Conservation (phyloP, 2,113 vertebrate genomes). For the Ceyx margarethae region DNA sequence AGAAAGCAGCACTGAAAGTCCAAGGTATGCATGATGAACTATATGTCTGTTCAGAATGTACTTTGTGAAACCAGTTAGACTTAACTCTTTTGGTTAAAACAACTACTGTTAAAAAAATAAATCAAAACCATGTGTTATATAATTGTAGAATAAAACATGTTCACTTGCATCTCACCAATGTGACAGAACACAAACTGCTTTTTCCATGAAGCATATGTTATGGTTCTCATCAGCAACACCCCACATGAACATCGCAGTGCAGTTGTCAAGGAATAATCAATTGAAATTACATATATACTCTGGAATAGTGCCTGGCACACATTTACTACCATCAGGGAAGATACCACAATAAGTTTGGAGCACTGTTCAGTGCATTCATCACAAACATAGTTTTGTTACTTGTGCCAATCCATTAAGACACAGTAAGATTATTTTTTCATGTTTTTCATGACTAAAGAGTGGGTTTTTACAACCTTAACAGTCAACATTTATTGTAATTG, state of each 20-base stretch:
- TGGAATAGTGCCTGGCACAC: not conserved
- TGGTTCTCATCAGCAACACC: not conserved
- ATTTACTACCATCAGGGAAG: not conserved
- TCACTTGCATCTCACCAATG: not conserved
- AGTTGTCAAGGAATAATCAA: slow-evolving; percentile 32
- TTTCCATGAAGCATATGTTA: slow-evolving; percentile 25
- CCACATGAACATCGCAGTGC: not conserved
- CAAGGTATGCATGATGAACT: not conserved
- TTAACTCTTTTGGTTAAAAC: not conserved
- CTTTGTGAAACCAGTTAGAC: not conserved
- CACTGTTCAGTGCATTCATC: not conserved
- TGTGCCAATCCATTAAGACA: not conserved
- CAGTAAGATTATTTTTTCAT: not conserved
- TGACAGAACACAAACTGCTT: slow-evolving; percentile 11
- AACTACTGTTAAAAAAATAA: not conserved
- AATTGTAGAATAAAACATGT: not conserved
- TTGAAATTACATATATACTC: slow-evolving; percentile 1
- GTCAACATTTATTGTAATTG: not conserved
- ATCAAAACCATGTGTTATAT: not conserved
- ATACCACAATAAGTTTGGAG: not conserved
- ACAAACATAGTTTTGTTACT: not conserved
- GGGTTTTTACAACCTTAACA: not conserved
- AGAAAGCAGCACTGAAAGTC: not conserved
- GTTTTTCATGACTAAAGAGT: not conserved
- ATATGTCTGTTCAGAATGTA: not conserved